Evolutionary conservation across 2,888 invertebrate species (phyloP).

Genomic region (Metacarcinus magister): DNA sequence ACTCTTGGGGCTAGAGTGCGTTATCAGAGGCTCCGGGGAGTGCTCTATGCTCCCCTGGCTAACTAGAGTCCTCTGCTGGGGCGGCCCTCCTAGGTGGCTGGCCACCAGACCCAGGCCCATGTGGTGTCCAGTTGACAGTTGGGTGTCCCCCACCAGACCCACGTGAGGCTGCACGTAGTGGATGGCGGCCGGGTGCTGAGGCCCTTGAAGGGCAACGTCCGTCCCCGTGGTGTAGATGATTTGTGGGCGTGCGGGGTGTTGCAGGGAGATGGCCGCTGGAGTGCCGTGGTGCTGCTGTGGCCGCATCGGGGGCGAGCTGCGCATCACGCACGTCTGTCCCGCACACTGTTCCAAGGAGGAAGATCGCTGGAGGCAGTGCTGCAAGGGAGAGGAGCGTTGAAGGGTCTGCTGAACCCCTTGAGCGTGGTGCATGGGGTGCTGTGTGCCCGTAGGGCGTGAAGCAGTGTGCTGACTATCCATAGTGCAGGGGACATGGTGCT

Average conservation of each 20-base stretch:
- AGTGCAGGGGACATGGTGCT: slow-evolving; percentile 61
- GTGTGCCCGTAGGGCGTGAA: slow-evolving; percentile 30
- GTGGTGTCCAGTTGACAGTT: neutral
- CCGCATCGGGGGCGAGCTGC: slow-evolving; percentile 51
- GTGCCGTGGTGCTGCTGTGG: slow-evolving; percentile 64
- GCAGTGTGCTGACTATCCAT: slow-evolving; percentile 59
- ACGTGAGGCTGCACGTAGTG: slow-evolving; percentile 75
- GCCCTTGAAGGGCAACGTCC: slow-evolving; percentile 38
- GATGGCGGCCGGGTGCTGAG: slow-evolving; percentile 57
- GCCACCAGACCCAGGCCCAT: slow-evolving; percentile 53
- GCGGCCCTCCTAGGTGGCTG: slow-evolving; percentile 41
- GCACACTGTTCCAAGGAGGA: slow-evolving; percentile 64
- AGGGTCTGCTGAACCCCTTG: slow-evolving; percentile 49
- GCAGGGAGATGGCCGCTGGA: slow-evolving; percentile 56
- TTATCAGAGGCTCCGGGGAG: neutral
- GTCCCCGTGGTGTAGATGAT: slow-evolving; percentile 70
- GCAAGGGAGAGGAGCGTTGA: slow-evolving; percentile 69
- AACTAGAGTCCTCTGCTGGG: slow-evolving; percentile 32
- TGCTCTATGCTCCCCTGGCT: slow-evolving; percentile 45
- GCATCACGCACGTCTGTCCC: slow-evolving; percentile 27
- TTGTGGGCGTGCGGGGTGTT: slow-evolving; percentile 53
- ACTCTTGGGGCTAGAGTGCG: slow-evolving; percentile 73
- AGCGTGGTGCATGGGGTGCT: slow-evolving; percentile 59
- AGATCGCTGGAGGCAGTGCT: slow-evolving; percentile 68
- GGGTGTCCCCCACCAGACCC: slow-evolving; percentile 49